Percentiles rank a stretch among this genome's conserved stretches.
These are phyloP conservation scores for Calidris pugnax DNA, from an alignment of 2,113 vertebrate genomes.

Conservation along the genomic window DNA sequence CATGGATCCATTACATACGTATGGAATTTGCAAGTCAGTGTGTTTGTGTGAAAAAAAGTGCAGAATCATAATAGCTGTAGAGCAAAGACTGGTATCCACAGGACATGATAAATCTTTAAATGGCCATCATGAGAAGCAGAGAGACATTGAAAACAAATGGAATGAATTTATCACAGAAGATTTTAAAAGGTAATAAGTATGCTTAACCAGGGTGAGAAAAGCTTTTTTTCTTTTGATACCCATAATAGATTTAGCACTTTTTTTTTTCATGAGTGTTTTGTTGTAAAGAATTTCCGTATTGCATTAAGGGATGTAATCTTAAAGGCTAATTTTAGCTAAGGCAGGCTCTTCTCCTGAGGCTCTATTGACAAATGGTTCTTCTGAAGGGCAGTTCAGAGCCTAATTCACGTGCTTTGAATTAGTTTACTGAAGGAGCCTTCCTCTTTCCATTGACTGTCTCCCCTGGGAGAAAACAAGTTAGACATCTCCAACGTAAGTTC, in stretches of 20 bases:
- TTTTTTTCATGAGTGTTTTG: slow-evolving; percentile 9
- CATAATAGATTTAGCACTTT: not conserved
- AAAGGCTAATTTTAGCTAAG: slow-evolving; percentile 5
- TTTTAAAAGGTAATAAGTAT: not conserved
- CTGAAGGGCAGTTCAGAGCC: not conserved
- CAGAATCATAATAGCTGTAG: not conserved
- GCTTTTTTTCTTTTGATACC: not conserved
- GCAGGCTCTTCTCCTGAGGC: not conserved
- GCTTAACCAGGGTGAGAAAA: not conserved
- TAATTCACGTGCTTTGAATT: not conserved
- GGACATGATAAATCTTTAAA: not conserved
- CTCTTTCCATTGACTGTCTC: not conserved
- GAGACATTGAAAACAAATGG: not conserved
- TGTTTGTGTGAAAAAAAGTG: not conserved
- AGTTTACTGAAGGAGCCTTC: not conserved
- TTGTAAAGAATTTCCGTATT: slow-evolving; percentile 3
- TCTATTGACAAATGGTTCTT: not conserved
- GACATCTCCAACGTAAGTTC: not conserved
- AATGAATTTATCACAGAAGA: not conserved
- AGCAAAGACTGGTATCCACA: not conserved
- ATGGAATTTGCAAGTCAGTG: not conserved
- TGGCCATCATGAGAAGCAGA: not conserved
- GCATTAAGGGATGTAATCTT: not conserved
- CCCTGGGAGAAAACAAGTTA: not conserved
- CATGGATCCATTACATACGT: not conserved